Base-by-base conservation (phyloP, 2,113 vertebrate genomes). In the Sapajus apella region DNA sequence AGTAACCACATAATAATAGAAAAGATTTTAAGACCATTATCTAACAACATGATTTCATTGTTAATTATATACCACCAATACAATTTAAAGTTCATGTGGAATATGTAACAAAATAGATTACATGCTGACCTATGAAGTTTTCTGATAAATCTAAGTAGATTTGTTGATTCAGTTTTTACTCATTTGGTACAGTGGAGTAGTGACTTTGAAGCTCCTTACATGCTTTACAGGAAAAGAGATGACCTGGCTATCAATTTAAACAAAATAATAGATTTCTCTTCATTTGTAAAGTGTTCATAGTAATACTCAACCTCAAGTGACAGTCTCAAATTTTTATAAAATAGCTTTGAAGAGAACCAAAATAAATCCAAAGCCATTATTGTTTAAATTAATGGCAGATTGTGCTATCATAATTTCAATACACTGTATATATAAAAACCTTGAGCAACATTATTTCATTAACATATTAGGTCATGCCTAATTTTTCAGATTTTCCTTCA, bases 391-490 rank as follows among this genome's bases (percentile, higher is more conserved):
- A 58, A 79, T 52, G 35, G 18, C 4, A 72, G 13, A 56, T 66
- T 35, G 13, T 90, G 20, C 6, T 83, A 70, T 93, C 40, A 5
- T 47, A 35, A 79, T 73, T 86, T 94, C 4, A 83, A 73, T 32
- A 88, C 3, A 87, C 21, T 50, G 1, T 72, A 76, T 76, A 50
- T n/a, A 25, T 23, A 37, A 17, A 87, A 86, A 73, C 2, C 8
- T 83, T 92, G 76, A 56, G 40, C 18, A 52, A 61, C 25, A n/a
- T 14, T 35, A 12, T 82, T 90, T 96, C 32, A 8, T 72, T 90
- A 90, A 95, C 95, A 90, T 77, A 92, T 80, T 66, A 94, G 35
- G 25, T 95, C 25, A 64, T 23, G 8, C 2, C 50, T 86, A 94
- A 87, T 30, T 83, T 83, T 56, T 72, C 77, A 75, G 32, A 61